Evolutionary conservation across 2,888 invertebrate species (phyloP).

Genomic region (Netelia melanura): DNA sequence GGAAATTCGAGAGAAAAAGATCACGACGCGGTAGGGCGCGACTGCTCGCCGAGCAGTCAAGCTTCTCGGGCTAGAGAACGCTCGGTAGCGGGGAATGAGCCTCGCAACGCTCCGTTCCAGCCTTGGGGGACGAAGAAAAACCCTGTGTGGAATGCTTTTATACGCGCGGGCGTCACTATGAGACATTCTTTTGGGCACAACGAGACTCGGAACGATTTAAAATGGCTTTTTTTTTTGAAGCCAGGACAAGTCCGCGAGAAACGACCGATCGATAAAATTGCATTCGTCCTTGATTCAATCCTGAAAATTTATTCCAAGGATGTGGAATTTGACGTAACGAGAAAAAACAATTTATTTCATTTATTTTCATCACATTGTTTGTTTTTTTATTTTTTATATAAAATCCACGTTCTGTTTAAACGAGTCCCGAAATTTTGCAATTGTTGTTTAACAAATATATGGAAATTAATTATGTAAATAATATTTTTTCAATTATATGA

Average conservation of each 20-base stretch:
- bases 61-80: constrained; percentile 43
- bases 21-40: constrained; percentile 51
- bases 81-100: constrained; percentile 55
- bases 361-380: not conserved
- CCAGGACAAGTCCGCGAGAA: constrained; percentile 36
- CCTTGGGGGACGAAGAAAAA: constrained; percentile 53
- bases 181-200: constrained; percentile 81
- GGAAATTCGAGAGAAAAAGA: constrained; percentile 42
- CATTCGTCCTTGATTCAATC: constrained; percentile 50
- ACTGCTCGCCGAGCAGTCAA: constrained; percentile 21
- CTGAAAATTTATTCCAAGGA: constrained; percentile 30
- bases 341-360: not conserved
- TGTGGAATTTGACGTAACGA: not conserved
- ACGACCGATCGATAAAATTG: constrained; percentile 60
- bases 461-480: no score
- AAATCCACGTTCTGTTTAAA: not conserved
- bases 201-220: constrained; percentile 64
- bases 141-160: constrained; percentile 81
- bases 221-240: constrained; percentile 51
- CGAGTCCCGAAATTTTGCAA: no score
- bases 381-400: not conserved
- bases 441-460: no score
- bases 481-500: no score
- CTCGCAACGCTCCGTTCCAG: constrained; percentile 32
- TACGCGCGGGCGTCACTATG: constrained; percentile 81